phyloP scores from a whole-genome alignment of 2,113 vertebrate genomes.

The Melanostigma gelatinosum region DNA sequence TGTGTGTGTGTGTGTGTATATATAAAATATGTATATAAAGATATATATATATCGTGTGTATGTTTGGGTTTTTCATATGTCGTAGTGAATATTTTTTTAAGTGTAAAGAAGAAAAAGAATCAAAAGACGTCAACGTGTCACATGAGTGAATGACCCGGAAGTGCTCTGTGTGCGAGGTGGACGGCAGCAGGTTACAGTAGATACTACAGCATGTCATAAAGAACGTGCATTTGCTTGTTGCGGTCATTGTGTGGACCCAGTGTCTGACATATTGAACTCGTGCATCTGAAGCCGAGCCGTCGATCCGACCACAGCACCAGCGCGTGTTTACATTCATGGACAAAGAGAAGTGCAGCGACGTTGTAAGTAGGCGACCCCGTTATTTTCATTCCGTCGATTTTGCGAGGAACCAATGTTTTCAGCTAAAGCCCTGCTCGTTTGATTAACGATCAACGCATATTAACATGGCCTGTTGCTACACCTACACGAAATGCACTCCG shows the following conservation, averaged over 20 bases:
- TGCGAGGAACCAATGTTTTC: background rate
- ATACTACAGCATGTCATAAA: background rate
- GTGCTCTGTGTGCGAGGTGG: slow-evolving; percentile 12
- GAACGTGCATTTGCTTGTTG: background rate
- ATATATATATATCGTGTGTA: background rate
- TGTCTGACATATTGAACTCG: background rate
- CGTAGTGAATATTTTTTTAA: background rate
- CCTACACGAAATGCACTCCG: background rate
- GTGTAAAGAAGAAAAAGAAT: background rate
- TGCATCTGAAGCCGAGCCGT: background rate
- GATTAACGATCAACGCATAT: too few relatives aligned
- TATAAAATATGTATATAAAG: background rate
- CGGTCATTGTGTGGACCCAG: fast-evolving
- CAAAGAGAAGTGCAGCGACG: slow-evolving; percentile 76
- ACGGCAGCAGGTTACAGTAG: slow-evolving; percentile 2
- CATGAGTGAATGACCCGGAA: slow-evolving; percentile 69
- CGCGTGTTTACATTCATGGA: slow-evolving; percentile 67
- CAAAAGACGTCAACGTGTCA: slow-evolving; percentile 44
- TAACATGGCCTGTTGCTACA: background rate
- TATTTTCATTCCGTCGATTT: background rate
- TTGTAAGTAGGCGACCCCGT: slow-evolving; percentile 69
- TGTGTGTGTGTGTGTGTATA: background rate
- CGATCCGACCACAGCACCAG: background rate
- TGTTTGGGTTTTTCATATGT: background rate
- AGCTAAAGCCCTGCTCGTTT: background rate